Evolutionary conservation across 2,888 invertebrate genomes (phyloP).

Genomic region (Falcaria lacertinaria): DNA sequence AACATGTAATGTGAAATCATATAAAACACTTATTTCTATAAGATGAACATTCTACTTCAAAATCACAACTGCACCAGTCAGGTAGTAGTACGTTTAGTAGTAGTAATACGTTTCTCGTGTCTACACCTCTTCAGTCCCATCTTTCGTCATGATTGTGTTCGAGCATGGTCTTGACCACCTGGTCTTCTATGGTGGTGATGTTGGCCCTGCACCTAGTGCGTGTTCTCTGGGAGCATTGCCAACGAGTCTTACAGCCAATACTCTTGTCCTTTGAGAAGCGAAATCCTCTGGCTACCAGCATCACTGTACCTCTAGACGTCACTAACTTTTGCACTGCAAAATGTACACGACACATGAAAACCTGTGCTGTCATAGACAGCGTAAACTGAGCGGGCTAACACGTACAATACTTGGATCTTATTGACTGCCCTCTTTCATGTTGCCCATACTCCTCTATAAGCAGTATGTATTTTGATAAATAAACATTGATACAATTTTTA

Average conservation of each 20-base stretch:
- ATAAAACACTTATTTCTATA: too few relatives aligned
- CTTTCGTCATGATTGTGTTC: constrained; percentile 28
- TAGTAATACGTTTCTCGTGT: not conserved
- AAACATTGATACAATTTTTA: too few relatives aligned
- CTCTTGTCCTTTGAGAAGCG: constrained; percentile 38
- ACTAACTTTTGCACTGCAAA: constrained; percentile 37
- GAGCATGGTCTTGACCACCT: constrained; percentile 24
- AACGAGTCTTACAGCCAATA: constrained; percentile 26
- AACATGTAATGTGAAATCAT: too few relatives aligned
- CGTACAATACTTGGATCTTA: not conserved
- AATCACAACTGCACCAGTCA: too few relatives aligned
- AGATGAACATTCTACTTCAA: too few relatives aligned
- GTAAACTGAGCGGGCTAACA: not conserved
- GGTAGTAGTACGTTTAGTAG: too few relatives aligned
- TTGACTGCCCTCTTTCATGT: too few relatives aligned
- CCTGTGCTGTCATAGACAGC: too few relatives aligned
- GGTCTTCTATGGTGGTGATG: constrained; percentile 30
- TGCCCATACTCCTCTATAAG: too few relatives aligned
- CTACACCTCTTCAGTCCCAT: not conserved
- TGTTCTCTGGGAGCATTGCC: constrained; percentile 39
- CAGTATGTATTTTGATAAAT: too few relatives aligned
- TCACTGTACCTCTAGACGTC: constrained; percentile 41
- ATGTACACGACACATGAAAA: not conserved
- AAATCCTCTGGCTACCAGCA: constrained; percentile 39
- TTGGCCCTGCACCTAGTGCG: constrained; percentile 38